Evolutionary conservation across 1,140 invertebrate species (phyloP).

Genomic region (Gryllus bimaculatus): DNA sequence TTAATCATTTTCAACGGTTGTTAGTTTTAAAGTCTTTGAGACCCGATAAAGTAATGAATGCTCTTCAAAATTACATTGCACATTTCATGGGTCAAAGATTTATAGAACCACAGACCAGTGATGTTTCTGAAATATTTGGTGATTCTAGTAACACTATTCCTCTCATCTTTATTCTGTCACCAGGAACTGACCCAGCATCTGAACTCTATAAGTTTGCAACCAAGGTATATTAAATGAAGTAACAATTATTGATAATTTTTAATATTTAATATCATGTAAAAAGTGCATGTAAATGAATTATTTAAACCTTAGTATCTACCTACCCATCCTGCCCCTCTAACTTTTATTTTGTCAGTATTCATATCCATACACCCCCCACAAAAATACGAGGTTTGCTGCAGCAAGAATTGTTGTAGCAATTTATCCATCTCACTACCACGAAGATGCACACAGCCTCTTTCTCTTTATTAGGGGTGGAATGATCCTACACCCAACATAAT

Average conservation of each 20-base stretch:
- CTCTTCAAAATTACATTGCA: conserved; percentile 52
- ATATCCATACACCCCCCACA: no score
- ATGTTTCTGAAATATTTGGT: conserved; percentile 49
- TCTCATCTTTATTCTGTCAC: conserved; percentile 58
- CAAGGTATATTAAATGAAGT: conserved; percentile 34
- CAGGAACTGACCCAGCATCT: conserved; percentile 59
- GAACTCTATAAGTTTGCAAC: conserved; percentile 54
- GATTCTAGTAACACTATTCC: conserved; percentile 53
- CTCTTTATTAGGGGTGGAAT: no score
- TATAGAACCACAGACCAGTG: conserved; percentile 55
- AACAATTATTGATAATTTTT: background rate
- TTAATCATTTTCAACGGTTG: conserved; percentile 57
- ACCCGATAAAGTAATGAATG: conserved; percentile 62
- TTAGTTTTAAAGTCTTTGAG: conserved; percentile 60
- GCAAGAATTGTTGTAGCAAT: no score
- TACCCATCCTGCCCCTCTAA: no score
- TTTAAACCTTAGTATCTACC: no score
- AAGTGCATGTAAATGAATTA: no score
- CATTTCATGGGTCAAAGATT: conserved; percentile 50
- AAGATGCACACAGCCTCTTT: no score
- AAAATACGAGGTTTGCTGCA: no score
- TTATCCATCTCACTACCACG: no score
- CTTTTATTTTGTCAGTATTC: no score
- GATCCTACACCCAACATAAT: no score
- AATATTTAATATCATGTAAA: conserved; percentile 7